Evolutionary conservation across 2,113 vertebrate genomes (phyloP), one percentile per base, ranked within the genome.

Genomic region (Dipodomys ordii): DNA sequence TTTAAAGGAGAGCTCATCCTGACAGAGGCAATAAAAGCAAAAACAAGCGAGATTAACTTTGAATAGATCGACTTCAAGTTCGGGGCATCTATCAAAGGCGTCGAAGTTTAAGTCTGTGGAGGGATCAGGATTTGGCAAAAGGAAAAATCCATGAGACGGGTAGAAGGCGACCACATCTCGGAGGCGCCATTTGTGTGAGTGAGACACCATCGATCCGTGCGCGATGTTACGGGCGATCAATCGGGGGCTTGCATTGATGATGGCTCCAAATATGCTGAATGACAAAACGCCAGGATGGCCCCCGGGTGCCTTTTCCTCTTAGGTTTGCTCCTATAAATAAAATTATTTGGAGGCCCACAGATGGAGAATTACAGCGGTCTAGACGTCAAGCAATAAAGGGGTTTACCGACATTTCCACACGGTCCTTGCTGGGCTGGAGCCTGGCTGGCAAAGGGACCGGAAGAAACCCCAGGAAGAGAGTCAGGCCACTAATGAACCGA

Each of bases 371-470:
- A 90, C 32, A 82, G 60, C 8, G 92, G 86, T 65, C 65, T 57
- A 96, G 87, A 87, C 65, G 91, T 96, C 88, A 95, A 96, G 94
- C 53, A 93, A 95, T 93, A 83, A 95, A 95, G 28, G 79, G 23
- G 68, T 92, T 90, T 94, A 96, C 92, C 92, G 88, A 95, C 95
- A 95, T 95, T 84, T 95, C 83, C 69, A 79, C 77, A 53, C 28
- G 0, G 27, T 88, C 95, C 90, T 94, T 94, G 88, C 88, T 93
- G 84, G 91, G 88, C 93, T 72, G 62, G 93, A 77, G 23, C 22
- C 25, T 84, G 0, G 4, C 44, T 79, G 86, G 49, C 28, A 91
- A 6, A n/a, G 85, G 88, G 68, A 82, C 44, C 25, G 88, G 91
- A 94, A 10, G 67, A 77, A 46, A 30, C 46, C 72, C 72, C 44